Evolutionary conservation across 2,797 vertebrate genomes (phyloP).

Genomic region (Sylvia borin): DNA sequence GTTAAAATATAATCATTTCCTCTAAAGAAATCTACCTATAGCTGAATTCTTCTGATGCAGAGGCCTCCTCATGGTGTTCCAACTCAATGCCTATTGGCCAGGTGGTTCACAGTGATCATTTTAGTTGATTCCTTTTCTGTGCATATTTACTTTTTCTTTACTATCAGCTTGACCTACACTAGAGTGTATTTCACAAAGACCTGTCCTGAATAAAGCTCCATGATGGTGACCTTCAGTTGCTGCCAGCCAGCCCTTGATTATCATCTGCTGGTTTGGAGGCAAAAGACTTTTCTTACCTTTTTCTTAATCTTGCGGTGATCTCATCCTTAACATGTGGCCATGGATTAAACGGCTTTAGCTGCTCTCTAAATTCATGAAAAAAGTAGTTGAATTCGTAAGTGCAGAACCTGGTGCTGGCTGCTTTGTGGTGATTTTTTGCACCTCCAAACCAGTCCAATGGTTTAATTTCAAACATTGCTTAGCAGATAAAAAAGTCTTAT

Average conservation of each 20-base stretch:
- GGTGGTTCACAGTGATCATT: background rate
- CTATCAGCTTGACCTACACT: background rate
- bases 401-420: background rate
- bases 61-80: background rate
- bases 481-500: background rate
- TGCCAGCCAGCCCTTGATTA: background rate
- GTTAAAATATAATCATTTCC: background rate
- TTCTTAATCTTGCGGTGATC: background rate
- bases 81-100: background rate
- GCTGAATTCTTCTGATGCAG: background rate
- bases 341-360: background rate
- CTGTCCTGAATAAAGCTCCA: background rate
- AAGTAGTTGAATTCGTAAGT: background rate
- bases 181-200: background rate
- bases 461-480: background rate
- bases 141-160: background rate
- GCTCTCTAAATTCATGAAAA: background rate
- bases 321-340: background rate
- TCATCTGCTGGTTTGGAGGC: background rate
- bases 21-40: background rate
- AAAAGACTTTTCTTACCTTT: background rate
- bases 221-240: background rate
- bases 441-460: background rate
- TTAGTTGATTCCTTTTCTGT: background rate
- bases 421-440: background rate